These are phyloP conservation scores for Lagenorhynchus albirostris DNA, from an alignment of 2,113 vertebrate genomes.

Conservation along the genomic window DNA sequence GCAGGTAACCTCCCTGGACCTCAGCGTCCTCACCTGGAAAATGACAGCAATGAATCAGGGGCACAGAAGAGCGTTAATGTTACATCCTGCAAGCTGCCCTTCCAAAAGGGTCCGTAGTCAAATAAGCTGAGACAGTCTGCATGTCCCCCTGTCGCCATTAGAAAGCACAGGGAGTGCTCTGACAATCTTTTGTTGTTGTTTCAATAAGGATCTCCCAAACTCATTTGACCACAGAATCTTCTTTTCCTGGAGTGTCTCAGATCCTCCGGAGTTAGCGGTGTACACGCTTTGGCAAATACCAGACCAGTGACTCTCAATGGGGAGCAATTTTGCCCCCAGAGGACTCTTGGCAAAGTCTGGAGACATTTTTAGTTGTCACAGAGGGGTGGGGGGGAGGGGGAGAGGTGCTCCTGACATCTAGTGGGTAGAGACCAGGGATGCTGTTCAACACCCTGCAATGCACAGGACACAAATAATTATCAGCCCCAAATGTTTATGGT, in stretches of 20 bases:
- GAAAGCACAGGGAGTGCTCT: not conserved
- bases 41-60: not conserved
- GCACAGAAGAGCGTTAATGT: not conserved
- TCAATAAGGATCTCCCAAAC: not conserved
- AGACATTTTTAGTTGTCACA: not conserved
- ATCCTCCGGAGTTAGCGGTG: not conserved
- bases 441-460: not conserved
- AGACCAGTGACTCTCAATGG: not conserved
- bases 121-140: not conserved
- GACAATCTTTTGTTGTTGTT: not conserved
- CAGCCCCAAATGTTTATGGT: not conserved
- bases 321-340: not conserved
- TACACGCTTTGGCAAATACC: not conserved
- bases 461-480: not conserved
- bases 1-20: not conserved
- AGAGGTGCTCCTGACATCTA: not conserved
- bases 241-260: not conserved
- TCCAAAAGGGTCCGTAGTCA: not conserved
- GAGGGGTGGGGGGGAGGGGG: rapidly evolving
- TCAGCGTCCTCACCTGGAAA: not conserved
- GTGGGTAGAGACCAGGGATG: not conserved
- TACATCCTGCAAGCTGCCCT: not conserved
- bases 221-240: not conserved
- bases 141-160: not conserved
- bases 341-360: not conserved